Percentiles rank a stretch among this genome's conserved stretches.
Conservation (phyloP, 2,113 vertebrate genomes). For the Cygnus buccinator region DNA sequence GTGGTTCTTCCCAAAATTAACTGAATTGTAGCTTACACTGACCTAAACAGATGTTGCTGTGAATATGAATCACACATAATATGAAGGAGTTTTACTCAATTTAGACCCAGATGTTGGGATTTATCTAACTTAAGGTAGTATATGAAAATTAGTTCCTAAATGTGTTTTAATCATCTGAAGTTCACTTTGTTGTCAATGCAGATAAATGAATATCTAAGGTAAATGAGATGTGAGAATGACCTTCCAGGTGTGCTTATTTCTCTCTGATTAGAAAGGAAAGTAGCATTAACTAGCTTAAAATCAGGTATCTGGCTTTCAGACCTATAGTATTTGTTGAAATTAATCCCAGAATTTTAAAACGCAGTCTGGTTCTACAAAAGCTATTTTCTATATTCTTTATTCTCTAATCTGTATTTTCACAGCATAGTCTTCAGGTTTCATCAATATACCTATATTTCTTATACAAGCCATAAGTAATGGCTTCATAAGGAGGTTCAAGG, state of each 20-base stretch:
- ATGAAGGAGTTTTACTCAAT: neutral
- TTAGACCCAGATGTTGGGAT: neutral
- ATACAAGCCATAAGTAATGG: neutral
- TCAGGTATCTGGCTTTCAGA: neutral
- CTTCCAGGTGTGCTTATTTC: neutral
- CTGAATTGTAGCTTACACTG: neutral
- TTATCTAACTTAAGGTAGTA: neutral
- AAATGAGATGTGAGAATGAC: neutral
- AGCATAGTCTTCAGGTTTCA: neutral
- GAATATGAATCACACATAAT: neutral
- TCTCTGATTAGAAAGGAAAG: neutral
- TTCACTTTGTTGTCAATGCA: neutral
- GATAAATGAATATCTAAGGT: neutral
- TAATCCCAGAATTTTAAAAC: neutral
- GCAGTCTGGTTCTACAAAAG: neutral
- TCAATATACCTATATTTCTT: neutral
- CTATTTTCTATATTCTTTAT: neutral
- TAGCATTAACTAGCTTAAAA: neutral
- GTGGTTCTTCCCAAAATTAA: neutral
- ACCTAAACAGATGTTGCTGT: neutral
- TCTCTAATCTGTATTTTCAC: neutral
- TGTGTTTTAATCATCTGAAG: neutral
- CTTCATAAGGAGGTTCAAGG: neutral
- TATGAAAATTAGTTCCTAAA: neutral
- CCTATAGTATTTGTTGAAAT: neutral